phyloP scores from a whole-genome alignment of 2,113 vertebrate genomes.

The Brachyistius frenatus region DNA sequence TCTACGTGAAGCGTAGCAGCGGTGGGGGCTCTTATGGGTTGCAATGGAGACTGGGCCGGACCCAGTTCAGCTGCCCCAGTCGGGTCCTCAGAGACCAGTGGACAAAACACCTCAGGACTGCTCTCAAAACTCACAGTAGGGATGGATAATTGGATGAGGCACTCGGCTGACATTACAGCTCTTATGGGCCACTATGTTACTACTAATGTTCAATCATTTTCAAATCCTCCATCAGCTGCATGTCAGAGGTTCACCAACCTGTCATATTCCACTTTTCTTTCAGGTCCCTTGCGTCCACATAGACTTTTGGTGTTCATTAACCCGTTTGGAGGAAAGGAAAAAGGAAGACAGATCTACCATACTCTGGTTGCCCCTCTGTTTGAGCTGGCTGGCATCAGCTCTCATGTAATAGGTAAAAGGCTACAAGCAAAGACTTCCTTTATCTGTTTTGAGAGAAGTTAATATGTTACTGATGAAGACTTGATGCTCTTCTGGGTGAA shows the following conservation, averaged over 20 bases:
- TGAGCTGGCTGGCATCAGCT: slow-evolving; percentile 87
- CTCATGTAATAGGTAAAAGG: slow-evolving; percentile 83
- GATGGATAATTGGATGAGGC: neutral
- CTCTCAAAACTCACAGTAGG: slow-evolving; percentile 83
- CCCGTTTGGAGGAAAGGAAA: slow-evolving; percentile 85
- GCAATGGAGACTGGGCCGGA: slow-evolving; percentile 82
- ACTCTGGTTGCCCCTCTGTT: slow-evolving; percentile 84
- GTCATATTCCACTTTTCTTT: neutral
- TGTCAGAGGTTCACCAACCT: neutral
- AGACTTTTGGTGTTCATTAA: slow-evolving; percentile 88
- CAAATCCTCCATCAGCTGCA: accelerated
- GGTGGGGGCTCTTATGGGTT: slow-evolving; percentile 66
- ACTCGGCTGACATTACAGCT: neutral
- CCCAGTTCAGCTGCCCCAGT: slow-evolving; percentile 83
- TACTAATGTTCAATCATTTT: neutral
- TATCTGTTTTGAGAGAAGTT: no score
- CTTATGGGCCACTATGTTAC: neutral
- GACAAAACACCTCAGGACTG: slow-evolving; percentile 75
- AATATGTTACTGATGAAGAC: neutral
- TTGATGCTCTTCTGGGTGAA: neutral
- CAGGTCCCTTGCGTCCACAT: slow-evolving; percentile 80
- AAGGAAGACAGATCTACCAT: slow-evolving; percentile 83
- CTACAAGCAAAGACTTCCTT: no score
- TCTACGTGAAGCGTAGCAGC: slow-evolving; percentile 82
- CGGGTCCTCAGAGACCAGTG: slow-evolving; percentile 83